Evolutionary conservation across 2,797 vertebrate genomes (phyloP), one percentile per base, ranked within the genome.

Genomic region (Notolabrus celidotus): DNA sequence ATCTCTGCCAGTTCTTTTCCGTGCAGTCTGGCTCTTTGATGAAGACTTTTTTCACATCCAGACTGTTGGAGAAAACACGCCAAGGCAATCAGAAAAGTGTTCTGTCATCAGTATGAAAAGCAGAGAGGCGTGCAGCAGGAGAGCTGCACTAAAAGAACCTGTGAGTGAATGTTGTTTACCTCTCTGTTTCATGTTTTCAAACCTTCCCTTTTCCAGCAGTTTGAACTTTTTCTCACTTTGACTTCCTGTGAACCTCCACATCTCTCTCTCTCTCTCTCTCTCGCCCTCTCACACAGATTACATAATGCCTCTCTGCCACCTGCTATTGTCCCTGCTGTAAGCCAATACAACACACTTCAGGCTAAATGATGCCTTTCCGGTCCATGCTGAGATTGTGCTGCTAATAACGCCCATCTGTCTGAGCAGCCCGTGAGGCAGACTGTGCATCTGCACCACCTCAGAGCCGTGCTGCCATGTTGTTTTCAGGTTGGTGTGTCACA

Each of bases 331-430:
- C 45, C 41, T 59, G 83, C 86, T 82, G 68, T 49, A 19, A 68
- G 60, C 81, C 66, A 70, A 33, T 15, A 76, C 58, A 77, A 62
- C 59, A 70, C 68, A 69, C 79, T 71, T 49, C 29, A 55, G 58
- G 64, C 33, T 68, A 61, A 70, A 68, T 77, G 52, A 77, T 45
- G 62, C 25, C 51, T 67, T 54, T 71, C 34, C 66, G 34, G 10
- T 67, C 54, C 67, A 42, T 45, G 49, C 80, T 63, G 74, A 65
- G 66, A 66, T 75, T 47, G 62, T 69, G 25, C 57, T 22, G 39
- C 78, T 67, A 76, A 81, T 75, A 75, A 77, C 31, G 5, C 47
- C 72, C 82, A 83, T 87, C 66, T 71, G 80, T 72, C 61, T 67
- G 14, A 16, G 43, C 20, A 12, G 56, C 42, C 38, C 19, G 42